phyloP scores from a whole-genome alignment of 2,797 vertebrate genomes.

The Pseudochromis fuscus region DNA sequence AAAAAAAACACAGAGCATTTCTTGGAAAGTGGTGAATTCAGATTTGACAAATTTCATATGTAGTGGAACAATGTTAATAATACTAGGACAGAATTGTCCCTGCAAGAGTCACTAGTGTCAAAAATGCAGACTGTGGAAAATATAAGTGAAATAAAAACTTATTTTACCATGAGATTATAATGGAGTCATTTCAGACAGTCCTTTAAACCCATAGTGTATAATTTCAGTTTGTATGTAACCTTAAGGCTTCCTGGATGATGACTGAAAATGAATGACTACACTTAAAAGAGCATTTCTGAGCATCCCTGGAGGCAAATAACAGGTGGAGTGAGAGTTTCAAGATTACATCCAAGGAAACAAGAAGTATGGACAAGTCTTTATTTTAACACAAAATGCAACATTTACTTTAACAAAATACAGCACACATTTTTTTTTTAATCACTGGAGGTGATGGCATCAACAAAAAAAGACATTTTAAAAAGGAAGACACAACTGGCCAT shows the following conservation, averaged over 20 bases:
- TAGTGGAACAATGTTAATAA: background rate
- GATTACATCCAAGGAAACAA: background rate
- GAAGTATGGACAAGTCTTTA: slow-evolving; percentile 67
- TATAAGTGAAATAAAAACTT: background rate
- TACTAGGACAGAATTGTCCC: background rate
- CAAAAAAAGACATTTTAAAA: slow-evolving; percentile 53
- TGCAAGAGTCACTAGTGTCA: too few relatives aligned
- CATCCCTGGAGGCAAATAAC: background rate
- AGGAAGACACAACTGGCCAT: slow-evolving; percentile 47
- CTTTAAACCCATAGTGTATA: background rate
- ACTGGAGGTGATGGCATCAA: slow-evolving; percentile 49
- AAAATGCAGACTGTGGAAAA: background rate
- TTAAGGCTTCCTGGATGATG: background rate
- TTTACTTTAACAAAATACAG: slow-evolving; percentile 70
- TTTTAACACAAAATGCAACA: slow-evolving; percentile 71
- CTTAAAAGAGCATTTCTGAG: background rate
- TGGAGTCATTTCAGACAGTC: slow-evolving; percentile 23
- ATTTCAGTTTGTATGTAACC: background rate
- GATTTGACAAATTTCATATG: background rate
- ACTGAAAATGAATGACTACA: background rate
- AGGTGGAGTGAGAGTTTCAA: background rate
- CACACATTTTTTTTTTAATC: slow-evolving; percentile 51
- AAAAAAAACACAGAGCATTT: background rate
- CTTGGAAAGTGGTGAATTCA: background rate
- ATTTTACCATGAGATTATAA: slow-evolving; percentile 15